Conservation (phyloP, 2,113 vertebrate species). For the Dromiciops gliroides region DNA sequence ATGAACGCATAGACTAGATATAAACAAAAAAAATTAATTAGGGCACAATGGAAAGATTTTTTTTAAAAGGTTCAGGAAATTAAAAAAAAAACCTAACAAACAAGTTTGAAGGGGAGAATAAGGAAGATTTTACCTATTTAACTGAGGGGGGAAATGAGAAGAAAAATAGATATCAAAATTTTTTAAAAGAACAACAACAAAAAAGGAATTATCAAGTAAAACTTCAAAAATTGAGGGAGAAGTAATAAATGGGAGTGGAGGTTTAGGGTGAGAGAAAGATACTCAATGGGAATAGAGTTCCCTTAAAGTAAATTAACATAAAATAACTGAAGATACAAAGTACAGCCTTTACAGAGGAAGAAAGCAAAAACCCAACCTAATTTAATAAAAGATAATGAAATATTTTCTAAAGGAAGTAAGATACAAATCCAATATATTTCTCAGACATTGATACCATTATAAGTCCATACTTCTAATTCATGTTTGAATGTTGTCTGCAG, state of each 20-base stretch:
- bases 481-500: neutral
- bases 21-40: neutral
- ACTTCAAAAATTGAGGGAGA: neutral
- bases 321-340: neutral
- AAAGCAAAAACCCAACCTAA: neutral
- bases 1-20: neutral
- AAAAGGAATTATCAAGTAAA: neutral
- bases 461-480: neutral
- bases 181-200: neutral
- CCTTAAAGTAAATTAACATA: neutral
- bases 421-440: neutral
- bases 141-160: neutral
- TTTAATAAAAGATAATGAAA: neutral
- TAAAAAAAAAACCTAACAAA: neutral
- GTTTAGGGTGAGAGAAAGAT: neutral
- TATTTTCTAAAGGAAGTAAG: neutral
- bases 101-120: neutral
- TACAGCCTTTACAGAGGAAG: neutral
- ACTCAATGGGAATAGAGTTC: neutral
- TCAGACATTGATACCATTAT: neutral
- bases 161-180: neutral
- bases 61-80: neutral
- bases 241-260: neutral
- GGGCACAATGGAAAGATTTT: neutral
- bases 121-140: neutral